Evolutionary conservation across 2,113 vertebrate species (phyloP).

Genomic region (Theristicus caerulescens): DNA sequence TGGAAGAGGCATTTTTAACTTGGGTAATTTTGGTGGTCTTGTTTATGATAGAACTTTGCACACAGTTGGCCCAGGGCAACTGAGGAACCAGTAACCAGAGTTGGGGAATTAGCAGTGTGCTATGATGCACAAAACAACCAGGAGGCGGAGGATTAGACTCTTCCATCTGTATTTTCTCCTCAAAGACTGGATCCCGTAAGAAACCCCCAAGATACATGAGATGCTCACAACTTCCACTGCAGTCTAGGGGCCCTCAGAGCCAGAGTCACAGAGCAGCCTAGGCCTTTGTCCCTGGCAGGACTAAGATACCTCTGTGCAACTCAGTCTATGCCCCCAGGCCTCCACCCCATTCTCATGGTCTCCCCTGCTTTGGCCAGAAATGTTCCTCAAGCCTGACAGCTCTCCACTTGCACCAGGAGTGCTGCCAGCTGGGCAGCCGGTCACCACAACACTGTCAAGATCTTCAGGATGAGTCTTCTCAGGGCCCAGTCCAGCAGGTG

Average conservation of each 20-base stretch:
- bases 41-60: not conserved
- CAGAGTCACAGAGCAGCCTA: not conserved
- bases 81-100: not conserved
- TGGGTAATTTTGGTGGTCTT: not conserved
- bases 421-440: not conserved
- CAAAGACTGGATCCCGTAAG: not conserved
- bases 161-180: not conserved
- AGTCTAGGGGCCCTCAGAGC: not conserved
- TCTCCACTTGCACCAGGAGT: no score
- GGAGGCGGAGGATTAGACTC: not conserved
- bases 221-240: not conserved
- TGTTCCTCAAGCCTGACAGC: not conserved
- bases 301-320: not conserved
- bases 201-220: not conserved
- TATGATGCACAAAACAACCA: not conserved
- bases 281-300: not conserved
- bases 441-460: not conserved
- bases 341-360: not conserved
- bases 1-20: not conserved
- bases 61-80: not conserved
- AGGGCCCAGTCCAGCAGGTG: not conserved
- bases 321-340: not conserved
- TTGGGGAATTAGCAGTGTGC: accelerated
- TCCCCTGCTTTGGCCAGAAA: not conserved
- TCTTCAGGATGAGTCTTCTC: not conserved